Evolutionary conservation across 1,140 invertebrate genomes (phyloP).

Genomic region (Drosophila pseudoananassae): DNA sequence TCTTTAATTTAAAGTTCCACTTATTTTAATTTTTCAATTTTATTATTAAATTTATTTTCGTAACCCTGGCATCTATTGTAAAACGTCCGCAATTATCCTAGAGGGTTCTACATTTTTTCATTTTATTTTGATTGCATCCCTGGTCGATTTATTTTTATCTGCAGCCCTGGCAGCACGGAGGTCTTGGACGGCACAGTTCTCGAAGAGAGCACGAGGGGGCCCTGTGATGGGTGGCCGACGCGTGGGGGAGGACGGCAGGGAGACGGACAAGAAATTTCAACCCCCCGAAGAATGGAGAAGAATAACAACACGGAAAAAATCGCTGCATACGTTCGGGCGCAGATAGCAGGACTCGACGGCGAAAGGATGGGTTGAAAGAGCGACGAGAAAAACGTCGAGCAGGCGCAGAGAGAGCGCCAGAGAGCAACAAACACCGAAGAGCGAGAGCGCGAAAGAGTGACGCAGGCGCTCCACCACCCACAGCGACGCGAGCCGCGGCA

Average conservation of each 20-base stretch:
- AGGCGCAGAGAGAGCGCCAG: slow-evolving; percentile 24
- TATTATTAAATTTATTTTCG: not conserved
- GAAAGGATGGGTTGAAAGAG: slow-evolving; percentile 19
- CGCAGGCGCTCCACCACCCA: slow-evolving; percentile 35
- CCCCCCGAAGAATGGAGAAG: slow-evolving; percentile 32
- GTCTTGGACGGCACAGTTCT: not conserved
- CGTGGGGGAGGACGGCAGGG: not conserved
- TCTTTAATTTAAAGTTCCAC: no score
- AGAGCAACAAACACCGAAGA: slow-evolving; percentile 7
- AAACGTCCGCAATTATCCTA: no score
- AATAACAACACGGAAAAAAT: slow-evolving; percentile 45
- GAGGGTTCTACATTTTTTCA: not conserved
- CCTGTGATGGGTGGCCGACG: no score
- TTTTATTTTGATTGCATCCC: not conserved
- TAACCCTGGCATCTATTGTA: not conserved
- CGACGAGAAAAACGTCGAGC: slow-evolving; percentile 36
- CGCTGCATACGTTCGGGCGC: slow-evolving; percentile 48
- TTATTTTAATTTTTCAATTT: not conserved
- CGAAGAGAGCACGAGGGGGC: not conserved
- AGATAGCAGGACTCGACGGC: slow-evolving; percentile 3
- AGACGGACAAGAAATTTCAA: slow-evolving; percentile 46
- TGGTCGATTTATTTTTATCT: not conserved
- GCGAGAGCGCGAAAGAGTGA: slow-evolving; percentile 18
- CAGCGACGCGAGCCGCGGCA: slow-evolving; percentile 25
- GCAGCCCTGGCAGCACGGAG: not conserved